A percentile compares a stretch with the other conserved stretches of the same genome.
phyloP scores from a whole-genome alignment of 2,113 vertebrate species.

The Carassius gibelio region DNA sequence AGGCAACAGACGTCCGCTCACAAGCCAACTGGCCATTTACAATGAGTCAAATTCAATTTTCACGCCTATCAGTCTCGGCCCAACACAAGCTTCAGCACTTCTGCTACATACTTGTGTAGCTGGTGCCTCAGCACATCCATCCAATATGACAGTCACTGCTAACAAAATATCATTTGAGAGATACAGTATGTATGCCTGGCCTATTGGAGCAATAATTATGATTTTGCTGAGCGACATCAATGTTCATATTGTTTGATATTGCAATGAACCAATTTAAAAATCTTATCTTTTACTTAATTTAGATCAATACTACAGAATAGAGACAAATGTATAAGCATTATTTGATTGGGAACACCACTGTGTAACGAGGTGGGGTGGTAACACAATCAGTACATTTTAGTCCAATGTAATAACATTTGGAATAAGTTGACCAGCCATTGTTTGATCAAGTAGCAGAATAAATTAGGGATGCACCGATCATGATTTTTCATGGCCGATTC shows the following conservation, averaged over 20 bases:
- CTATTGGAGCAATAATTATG: neutral
- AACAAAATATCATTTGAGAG: neutral
- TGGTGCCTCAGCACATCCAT: neutral
- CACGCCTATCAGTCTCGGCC: conserved; percentile 41
- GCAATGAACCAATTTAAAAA: neutral
- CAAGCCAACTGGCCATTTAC: conserved; percentile 4
- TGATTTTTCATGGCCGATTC: no score
- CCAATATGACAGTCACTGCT: neutral
- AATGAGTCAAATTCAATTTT: conserved; percentile 36
- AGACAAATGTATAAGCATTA: no score
- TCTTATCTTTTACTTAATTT: neutral
- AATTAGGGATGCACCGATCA: no score
- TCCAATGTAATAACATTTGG: no score
- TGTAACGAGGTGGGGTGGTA: no score
- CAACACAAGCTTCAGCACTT: neutral
- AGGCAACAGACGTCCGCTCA: conserved; percentile 18
- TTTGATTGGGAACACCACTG: no score
- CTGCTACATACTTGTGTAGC: conserved; percentile 10
- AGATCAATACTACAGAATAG: no score
- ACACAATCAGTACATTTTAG: no score
- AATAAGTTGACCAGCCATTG: neutral
- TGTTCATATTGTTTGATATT: neutral
- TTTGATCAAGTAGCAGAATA: neutral
- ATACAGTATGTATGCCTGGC: neutral
- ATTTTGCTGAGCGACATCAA: no score